Conservation (phyloP, 2,888 invertebrate species). For the Noctua janthe region DNA sequence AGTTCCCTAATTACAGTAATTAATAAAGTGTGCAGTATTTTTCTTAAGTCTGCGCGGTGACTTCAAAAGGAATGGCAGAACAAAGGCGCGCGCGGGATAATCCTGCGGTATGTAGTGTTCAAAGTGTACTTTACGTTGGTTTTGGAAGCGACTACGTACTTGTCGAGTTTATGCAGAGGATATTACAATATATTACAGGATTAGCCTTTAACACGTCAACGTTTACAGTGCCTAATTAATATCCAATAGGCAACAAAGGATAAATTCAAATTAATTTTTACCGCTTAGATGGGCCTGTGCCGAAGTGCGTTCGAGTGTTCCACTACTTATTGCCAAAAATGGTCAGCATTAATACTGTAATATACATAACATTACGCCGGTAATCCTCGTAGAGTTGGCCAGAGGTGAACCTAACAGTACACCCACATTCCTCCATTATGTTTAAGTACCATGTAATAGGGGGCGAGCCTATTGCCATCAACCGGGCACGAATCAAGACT, state of each 20-base stretch:
- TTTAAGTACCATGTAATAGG: too few species aligned
- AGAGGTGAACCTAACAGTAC: too few species aligned
- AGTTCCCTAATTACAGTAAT: conserved; percentile 16
- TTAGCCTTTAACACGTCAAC: background rate
- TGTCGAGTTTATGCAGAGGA: background rate
- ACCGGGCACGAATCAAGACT: too few species aligned
- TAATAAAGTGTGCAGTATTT: background rate
- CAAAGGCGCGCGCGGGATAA: conserved; percentile 19
- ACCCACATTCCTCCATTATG: too few species aligned
- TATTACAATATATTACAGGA: background rate
- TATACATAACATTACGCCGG: background rate
- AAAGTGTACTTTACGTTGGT: background rate
- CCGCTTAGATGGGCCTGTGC: background rate
- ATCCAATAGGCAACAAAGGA: background rate
- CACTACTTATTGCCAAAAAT: background rate
- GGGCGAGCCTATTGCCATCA: too few species aligned
- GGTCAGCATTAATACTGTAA: background rate
- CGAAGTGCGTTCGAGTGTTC: background rate
- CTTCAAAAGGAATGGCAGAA: conserved; percentile 21
- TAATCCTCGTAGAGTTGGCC: too few species aligned
- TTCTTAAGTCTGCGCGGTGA: background rate
- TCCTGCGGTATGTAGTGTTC: background rate
- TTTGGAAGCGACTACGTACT: background rate
- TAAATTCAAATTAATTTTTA: background rate
- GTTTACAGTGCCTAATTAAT: background rate